Evolutionary conservation across 2,888 invertebrate genomes (phyloP).

Genomic region (Nezara viridula): DNA sequence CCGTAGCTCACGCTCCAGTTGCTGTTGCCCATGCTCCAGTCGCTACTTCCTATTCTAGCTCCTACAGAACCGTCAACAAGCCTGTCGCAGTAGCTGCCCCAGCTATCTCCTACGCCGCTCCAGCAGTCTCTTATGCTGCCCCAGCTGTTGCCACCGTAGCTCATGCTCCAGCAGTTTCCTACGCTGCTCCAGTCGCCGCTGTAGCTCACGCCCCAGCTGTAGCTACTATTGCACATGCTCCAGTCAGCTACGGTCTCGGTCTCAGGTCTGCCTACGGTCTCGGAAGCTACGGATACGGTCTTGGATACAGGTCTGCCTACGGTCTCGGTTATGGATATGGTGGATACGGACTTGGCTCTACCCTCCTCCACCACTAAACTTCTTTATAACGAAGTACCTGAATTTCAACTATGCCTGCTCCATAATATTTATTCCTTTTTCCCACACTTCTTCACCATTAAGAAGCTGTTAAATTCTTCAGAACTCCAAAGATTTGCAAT

Average conservation of each 20-base stretch:
- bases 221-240: conserved; percentile 65
- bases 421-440: no score
- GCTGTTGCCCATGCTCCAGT: conserved; percentile 55
- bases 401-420: no score
- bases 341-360: conserved; percentile 11
- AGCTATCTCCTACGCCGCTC: conserved; percentile 56
- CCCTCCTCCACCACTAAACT: conserved; percentile 39
- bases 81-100: conserved; percentile 73
- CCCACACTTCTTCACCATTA: conserved; percentile 32
- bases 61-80: no score
- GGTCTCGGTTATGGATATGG: background rate
- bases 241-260: conserved; percentile 68
- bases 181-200: background rate
- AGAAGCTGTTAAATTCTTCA: background rate
- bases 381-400: no score
- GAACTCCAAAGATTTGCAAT: background rate
- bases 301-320: background rate
- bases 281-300: background rate
- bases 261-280: background rate
- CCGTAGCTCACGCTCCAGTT: conserved; percentile 66
- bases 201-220: background rate
- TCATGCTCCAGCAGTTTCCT: background rate
- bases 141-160: background rate
- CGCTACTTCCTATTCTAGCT: conserved; percentile 77
- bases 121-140: conserved; percentile 27